Evolutionary conservation across 1,140 invertebrate species (phyloP), one percentile per base, ranked within the genome.

Genomic region (Semibalanus balanoides): DNA sequence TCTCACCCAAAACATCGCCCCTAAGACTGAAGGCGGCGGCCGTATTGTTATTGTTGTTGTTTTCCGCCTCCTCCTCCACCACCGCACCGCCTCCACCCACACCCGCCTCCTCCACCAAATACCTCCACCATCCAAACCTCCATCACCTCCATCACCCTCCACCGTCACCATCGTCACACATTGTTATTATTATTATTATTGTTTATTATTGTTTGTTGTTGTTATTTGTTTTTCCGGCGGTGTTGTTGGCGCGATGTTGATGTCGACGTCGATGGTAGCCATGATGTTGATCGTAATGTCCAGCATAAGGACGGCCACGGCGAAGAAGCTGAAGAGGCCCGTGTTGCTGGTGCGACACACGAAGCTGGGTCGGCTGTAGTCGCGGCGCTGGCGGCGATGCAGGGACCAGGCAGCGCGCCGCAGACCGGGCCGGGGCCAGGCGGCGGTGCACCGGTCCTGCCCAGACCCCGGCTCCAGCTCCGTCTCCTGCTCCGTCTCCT

Each of bases 271-370:
- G 71, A 78, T 74, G 71, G 69, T 74, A 19, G 70, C 75, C 77
- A 78, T 78, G 75, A 78, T 78, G 75, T 78, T 74, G 14, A 71
- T 75, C 30, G 77, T 78, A 75, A 78, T 73, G 77, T 78, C 77
- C 31, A 78, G 75, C 30, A 29, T 76, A 19, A 78, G 77, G 30
- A 78, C 76, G 75, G 77, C 77, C n/a, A 78, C 76, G 72, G 77
- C 75, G 71, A 78, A 74, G 72, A 78, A 76, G 35, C 75, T 76
- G 75, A 74, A 78, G 25, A 78, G 75, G 5, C 77, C 77, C 19
- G 77, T 76, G 77, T 78, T 78, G 77, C 75, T 76, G 14, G 75
- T 31, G 31, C 74, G 74, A 35, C 77, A 78, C n/a, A 78, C 77
- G 51, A 22, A 64, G 51, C 51, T 64, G 51, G 51, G 51, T 19